Conservation (phyloP, 2,888 invertebrate genomes). For the Epinotia nisella region DNA sequence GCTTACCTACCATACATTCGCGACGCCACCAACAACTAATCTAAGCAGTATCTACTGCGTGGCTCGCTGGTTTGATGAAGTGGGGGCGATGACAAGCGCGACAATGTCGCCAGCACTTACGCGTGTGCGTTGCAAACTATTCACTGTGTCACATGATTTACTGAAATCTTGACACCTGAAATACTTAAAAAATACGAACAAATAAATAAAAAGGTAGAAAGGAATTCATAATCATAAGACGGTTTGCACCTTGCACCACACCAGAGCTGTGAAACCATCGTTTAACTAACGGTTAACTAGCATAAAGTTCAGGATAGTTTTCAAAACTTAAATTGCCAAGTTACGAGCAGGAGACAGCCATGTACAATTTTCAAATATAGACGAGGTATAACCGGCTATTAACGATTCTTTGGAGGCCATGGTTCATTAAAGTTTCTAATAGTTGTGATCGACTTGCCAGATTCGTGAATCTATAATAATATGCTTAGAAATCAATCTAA, state of each 20-base stretch:
- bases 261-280: slow-evolving; percentile 56
- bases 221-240: no score
- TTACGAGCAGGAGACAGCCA: slow-evolving; percentile 59
- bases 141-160: no score
- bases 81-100: no score
- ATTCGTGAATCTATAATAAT: slow-evolving; percentile 33
- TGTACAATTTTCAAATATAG: slow-evolving; percentile 48
- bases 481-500: slow-evolving; percentile 36
- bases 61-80: no score
- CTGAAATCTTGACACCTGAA: no score
- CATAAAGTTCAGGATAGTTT: slow-evolving; percentile 68
- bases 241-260: slow-evolving; percentile 48
- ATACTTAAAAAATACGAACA: no score
- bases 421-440: slow-evolving; percentile 34
- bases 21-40: no score
- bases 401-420: slow-evolving; percentile 34
- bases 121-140: no score
- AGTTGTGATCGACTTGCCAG: slow-evolving; percentile 35
- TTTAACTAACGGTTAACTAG: slow-evolving; percentile 69
- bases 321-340: slow-evolving; percentile 74
- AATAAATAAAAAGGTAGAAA: no score
- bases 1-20: no score
- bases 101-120: no score
- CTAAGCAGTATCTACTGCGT: no score
- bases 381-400: slow-evolving; percentile 17